Conservation (phyloP, 1,140 invertebrate genomes). For the Drosophila navojoa region DNA sequence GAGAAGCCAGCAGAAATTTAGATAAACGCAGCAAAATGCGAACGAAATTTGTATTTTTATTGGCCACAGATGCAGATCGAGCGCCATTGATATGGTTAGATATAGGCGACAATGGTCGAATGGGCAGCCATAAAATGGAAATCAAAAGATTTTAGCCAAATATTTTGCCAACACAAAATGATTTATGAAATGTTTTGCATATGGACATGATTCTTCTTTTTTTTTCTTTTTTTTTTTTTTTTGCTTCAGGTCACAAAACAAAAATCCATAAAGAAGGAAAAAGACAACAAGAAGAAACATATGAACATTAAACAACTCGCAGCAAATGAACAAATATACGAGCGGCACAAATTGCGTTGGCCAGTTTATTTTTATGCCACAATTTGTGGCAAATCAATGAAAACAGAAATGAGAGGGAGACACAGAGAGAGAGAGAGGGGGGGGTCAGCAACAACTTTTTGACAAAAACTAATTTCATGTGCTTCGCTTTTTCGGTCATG, state of each 20-base stretch:
- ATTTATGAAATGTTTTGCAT: constrained; percentile 53
- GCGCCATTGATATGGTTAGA: constrained; percentile 3
- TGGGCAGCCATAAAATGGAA: constrained; percentile 55
- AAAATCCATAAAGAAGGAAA: not conserved
- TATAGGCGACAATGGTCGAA: constrained; percentile 50
- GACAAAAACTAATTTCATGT: constrained; percentile 42
- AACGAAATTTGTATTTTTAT: constrained; percentile 57
- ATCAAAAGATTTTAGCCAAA: constrained; percentile 69
- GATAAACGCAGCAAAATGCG: constrained; percentile 57
- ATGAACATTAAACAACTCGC: constrained; percentile 52
- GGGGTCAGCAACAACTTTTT: constrained; percentile 29
- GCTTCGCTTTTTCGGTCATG: constrained; percentile 41
- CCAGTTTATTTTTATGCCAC: constrained; percentile 76
- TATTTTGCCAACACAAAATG: constrained; percentile 56
- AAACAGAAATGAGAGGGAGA: constrained; percentile 22
- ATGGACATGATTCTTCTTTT: not conserved
- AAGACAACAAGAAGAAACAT: not conserved
- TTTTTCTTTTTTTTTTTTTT: not conserved
- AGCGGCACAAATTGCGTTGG: constrained; percentile 36
- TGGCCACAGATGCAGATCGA: constrained; percentile 38
- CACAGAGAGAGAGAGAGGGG: not conserved
- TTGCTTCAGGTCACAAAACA: not conserved
- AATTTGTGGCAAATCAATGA: constrained; percentile 80
- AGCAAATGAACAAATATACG: constrained; percentile 65
- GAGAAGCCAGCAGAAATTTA: constrained; percentile 19